Evolutionary conservation across 2,113 vertebrate genomes (phyloP), one percentile per base, ranked within the genome.

Genomic region (Lagopus leucura): DNA sequence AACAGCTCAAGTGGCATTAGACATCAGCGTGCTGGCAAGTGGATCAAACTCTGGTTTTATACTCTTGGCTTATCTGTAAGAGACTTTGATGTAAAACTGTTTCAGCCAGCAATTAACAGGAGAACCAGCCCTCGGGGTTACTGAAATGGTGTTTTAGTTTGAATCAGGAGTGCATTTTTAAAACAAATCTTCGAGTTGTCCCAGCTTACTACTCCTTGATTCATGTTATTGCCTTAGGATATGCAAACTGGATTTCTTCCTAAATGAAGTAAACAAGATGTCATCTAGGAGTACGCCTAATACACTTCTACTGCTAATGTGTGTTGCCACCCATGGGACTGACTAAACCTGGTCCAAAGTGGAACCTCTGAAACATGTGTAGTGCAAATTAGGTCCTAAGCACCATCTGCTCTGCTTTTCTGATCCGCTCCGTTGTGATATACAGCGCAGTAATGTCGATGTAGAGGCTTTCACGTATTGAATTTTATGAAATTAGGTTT

Each of bases 401-500:
- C 1, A 0, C 22, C 36, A 71, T 52, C 25, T 43, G 8, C 50
- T 67, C 50, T n/a, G 15, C 28, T 67, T 81, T 52, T 64, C 42
- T 73, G 30, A 77, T 73, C 34, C 6, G 8, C 30, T 72, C 19
- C 69, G 30, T 73, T 90, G 60, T n/a, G 52, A 22, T 73, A 43
- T 8, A 8, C 19, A 81, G 19, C 20, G 57, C 85, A 43, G 30
- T 73, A n/a, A 48, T 60, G 30, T 77, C 58, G 54, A 20, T 19
- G 17, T 8, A 60, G 27, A 54, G 27, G 17, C 57, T 65, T 86
- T 79, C 40, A 55, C 30, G 28, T 28, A 17, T 4, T 40, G 27
- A 32, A 43, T 74, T 82, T 85, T 69, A 45, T 84, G 69, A 50
- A 80, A 60, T 60, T 60, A 90, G 74, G 20, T 36, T 93, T 93